Conservation (phyloP, 2,797 vertebrate species). For the Xerus rutilus region DNA sequence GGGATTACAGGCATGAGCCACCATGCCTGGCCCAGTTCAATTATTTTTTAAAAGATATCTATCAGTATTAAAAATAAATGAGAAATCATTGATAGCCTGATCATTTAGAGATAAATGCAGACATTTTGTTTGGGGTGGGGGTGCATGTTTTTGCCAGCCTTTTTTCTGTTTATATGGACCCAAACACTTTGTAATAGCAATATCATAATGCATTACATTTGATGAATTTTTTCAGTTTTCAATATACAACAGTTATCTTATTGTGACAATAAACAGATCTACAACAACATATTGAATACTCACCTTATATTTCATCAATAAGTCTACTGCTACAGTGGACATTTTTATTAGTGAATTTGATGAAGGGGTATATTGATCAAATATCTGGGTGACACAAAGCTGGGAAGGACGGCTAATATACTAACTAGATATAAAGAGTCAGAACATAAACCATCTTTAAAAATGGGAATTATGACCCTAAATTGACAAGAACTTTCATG, state of each 20-base stretch:
- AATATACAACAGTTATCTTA: neutral
- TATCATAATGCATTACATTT: neutral
- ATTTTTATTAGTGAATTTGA: neutral
- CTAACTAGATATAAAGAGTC: constrained; percentile 2
- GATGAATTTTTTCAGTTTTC: neutral
- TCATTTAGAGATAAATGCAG: neutral
- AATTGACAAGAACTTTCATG: constrained; percentile 9
- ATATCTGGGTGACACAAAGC: neutral
- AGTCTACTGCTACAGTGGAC: neutral
- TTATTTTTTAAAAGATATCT: neutral
- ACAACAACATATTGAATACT: neutral
- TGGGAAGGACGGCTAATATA: neutral
- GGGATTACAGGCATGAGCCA: too few relatives aligned
- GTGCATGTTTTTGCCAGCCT: neutral
- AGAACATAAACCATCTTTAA: neutral
- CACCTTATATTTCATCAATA: neutral
- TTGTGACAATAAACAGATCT: neutral
- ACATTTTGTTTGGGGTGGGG: neutral
- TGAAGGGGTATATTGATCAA: constrained; percentile 14
- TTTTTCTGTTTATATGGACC: neutral
- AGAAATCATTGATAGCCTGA: neutral
- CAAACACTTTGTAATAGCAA: neutral
- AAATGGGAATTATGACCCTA: neutral
- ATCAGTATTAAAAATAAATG: neutral
- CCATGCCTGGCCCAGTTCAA: neutral